Conservation (phyloP, 2,113 vertebrate species). For the Gymnogyps californianus region DNA sequence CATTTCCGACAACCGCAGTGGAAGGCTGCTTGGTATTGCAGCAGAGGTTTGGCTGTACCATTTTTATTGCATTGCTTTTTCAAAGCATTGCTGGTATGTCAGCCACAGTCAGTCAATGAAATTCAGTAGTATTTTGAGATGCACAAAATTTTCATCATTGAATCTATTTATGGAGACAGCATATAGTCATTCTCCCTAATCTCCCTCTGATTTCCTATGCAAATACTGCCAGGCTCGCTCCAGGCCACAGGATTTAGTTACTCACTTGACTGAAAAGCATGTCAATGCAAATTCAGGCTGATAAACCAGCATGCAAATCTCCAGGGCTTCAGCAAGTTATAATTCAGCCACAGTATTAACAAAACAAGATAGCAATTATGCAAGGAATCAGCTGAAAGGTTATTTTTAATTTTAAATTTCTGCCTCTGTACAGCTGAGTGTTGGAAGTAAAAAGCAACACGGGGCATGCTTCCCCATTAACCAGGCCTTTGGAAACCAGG, state of each 20-base stretch:
- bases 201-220: constrained; percentile 65
- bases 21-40: background rate
- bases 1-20: background rate
- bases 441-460: constrained; percentile 29
- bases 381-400: constrained; percentile 66
- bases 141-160: constrained; percentile 36
- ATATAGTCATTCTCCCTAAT: constrained; percentile 42
- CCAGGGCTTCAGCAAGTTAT: constrained; percentile 66
- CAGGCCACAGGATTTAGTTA: constrained; percentile 68
- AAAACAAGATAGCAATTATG: constrained; percentile 75
- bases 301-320: constrained; percentile 67
- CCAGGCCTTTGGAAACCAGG: background rate
- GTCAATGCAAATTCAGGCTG: constrained; percentile 70
- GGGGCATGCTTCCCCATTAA: constrained; percentile 6
- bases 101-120: constrained; percentile 1
- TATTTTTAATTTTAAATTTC: constrained; percentile 75
- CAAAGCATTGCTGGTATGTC: background rate
- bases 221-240: constrained; percentile 60
- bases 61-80: background rate
- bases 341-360: constrained; percentile 69
- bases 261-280: constrained; percentile 73
- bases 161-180: constrained; percentile 43
- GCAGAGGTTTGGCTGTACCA: background rate
- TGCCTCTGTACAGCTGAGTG: constrained; percentile 45
- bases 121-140: constrained; percentile 34